Conservation (phyloP, 2,113 vertebrate genomes). For the Lycaon pictus region DNA sequence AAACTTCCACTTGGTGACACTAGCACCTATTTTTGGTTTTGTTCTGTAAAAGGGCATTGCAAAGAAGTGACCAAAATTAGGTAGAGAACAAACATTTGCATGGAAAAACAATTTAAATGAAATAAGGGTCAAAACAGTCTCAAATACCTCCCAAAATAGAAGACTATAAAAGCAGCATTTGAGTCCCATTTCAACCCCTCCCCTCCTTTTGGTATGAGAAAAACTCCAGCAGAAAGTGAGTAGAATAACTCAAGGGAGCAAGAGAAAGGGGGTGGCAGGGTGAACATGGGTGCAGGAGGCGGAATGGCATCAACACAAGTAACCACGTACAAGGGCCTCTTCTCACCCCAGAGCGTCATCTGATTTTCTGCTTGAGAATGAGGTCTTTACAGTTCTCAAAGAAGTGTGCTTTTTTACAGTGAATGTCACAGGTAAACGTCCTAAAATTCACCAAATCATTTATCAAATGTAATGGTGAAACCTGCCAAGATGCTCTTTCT, state of each 20-base stretch:
- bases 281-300: accelerated
- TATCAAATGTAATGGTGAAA: not conserved
- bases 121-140: slow-evolving; percentile 59
- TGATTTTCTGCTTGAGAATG: slow-evolving; percentile 1
- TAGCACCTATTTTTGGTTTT: slow-evolving; percentile 58
- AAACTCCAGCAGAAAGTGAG: not conserved
- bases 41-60: slow-evolving; percentile 44
- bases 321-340: not conserved
- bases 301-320: accelerated
- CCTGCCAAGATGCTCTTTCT: not conserved
- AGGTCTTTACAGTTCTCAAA: not conserved
- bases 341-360: not conserved
- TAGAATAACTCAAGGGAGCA: not conserved
- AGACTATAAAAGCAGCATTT: not conserved
- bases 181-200: not conserved
- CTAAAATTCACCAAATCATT: slow-evolving; percentile 20
- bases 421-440: not conserved
- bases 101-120: slow-evolving; percentile 58
- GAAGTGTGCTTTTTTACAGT: not conserved
- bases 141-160: slow-evolving; percentile 40
- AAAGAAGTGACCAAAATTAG: slow-evolving; percentile 66
- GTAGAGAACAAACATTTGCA: slow-evolving; percentile 63
- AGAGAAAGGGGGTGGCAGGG: not conserved
- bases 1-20: not conserved
- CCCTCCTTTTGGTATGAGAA: not conserved